Conservation (phyloP, 2,888 invertebrate species). For the Rhagium mordax region DNA sequence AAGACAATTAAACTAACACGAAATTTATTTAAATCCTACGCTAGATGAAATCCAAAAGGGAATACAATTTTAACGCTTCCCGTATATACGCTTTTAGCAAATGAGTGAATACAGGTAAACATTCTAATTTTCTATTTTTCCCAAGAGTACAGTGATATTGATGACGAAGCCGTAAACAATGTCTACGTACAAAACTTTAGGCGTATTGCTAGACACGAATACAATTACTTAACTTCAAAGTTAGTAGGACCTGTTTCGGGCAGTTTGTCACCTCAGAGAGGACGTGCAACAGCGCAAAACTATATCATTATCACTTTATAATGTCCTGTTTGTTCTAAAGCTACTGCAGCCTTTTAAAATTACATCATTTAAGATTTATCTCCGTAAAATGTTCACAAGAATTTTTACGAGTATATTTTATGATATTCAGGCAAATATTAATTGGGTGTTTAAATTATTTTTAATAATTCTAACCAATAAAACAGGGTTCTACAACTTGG, state of each 20-base stretch:
- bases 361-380: not conserved
- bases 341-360: not conserved
- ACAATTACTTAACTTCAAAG: slow-evolving; percentile 20
- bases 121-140: not conserved
- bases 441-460: too few species aligned
- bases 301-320: not conserved
- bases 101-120: not conserved
- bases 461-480: too few species aligned
- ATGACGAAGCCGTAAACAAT: slow-evolving; percentile 5
- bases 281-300: not conserved
- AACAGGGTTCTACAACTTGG: too few species aligned
- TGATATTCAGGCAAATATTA: not conserved
- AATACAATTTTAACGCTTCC: not conserved
- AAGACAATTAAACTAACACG: too few species aligned
- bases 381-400: not conserved
- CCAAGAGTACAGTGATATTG: slow-evolving; percentile 5
- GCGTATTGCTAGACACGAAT: slow-evolving; percentile 5
- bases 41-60: too few species aligned
- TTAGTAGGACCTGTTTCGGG: slow-evolving; percentile 15
- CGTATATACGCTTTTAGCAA: slow-evolving; percentile 4
- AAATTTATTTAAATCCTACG: too few species aligned
- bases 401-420: not conserved
- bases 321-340: not conserved
- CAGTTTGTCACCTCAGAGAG: slow-evolving; percentile 3
- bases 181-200: not conserved